Conservation (phyloP, 2,888 invertebrate genomes). For the Himalopsyche anomala region DNA sequence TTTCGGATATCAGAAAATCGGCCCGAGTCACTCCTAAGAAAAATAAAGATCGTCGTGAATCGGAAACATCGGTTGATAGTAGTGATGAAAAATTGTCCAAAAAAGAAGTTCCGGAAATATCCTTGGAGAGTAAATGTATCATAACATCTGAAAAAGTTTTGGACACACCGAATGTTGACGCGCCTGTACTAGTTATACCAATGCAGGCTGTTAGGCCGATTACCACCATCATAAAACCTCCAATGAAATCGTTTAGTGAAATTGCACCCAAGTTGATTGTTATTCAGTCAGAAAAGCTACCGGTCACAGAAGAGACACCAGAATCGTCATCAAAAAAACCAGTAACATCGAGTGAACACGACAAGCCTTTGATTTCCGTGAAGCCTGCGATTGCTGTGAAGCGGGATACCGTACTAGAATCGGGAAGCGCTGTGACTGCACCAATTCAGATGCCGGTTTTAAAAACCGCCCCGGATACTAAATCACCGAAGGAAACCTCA, state of each 20-base stretch:
- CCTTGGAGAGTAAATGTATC: conserved; percentile 67
- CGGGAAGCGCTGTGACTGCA: conserved; percentile 49
- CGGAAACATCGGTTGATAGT: conserved; percentile 81
- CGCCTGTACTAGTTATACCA: not conserved
- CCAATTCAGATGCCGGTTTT: not conserved
- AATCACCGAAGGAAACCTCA: conserved; percentile 49
- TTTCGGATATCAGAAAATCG: conserved; percentile 78
- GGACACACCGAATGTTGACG: conserved; percentile 59
- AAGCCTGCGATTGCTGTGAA: not conserved
- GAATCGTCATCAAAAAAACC: not conserved
- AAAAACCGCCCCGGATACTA: not conserved
- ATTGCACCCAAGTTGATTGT: conserved; percentile 73
- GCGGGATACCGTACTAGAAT: conserved; percentile 24
- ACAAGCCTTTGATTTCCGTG: not conserved
- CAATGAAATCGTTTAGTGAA: conserved; percentile 75
- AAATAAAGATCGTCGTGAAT: conserved; percentile 80
- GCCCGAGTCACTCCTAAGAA: conserved; percentile 79
- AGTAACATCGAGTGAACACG: not conserved
- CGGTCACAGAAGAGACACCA: conserved; percentile 7
- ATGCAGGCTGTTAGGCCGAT: not conserved
- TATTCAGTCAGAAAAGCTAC: conserved; percentile 61
- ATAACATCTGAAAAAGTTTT: conserved; percentile 68
- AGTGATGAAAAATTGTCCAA: conserved; percentile 77
- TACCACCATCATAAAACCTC: conserved; percentile 69
- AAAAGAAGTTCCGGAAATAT: conserved; percentile 69